These are phyloP conservation scores for Homarus gammarus DNA, from an alignment of 2,888 invertebrate genomes.

Conservation along the genomic window DNA sequence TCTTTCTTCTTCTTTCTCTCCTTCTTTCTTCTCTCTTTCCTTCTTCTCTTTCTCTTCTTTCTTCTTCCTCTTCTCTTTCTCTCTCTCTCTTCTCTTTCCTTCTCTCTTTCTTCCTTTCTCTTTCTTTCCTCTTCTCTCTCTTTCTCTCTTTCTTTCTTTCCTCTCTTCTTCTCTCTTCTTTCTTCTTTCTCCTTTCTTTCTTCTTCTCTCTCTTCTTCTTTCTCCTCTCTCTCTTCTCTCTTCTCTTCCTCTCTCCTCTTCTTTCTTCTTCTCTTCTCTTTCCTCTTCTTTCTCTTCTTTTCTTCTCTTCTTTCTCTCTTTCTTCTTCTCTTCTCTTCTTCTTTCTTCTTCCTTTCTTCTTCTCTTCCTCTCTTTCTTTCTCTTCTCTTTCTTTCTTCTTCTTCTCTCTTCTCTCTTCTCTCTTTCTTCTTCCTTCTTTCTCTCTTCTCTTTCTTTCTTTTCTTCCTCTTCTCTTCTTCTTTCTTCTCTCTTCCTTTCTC, in stretches of 20 bases:
- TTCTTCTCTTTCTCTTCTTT: not conserved
- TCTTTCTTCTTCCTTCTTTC: not conserved
- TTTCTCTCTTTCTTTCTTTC: too few relatives aligned
- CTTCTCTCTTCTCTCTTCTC: not conserved
- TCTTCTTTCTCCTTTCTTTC: too few relatives aligned
- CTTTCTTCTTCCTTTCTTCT: not conserved
- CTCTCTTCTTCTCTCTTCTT: too few relatives aligned
- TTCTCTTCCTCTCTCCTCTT: too few relatives aligned
- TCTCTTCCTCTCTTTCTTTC: not conserved
- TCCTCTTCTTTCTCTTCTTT: not conserved
- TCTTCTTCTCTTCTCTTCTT: not conserved
- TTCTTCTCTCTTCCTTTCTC: too few relatives aligned
- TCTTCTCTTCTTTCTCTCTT: not conserved
- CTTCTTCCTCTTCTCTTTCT: too few relatives aligned
- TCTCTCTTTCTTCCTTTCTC: too few relatives aligned
- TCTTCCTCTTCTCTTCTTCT: too few relatives aligned
- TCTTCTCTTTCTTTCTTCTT: not conserved
- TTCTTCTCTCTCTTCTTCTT: too few relatives aligned
- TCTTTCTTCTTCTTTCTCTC: not conserved
- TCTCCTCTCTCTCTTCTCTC: not conserved
- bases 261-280: not conserved
- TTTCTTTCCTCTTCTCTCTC: too few relatives aligned
- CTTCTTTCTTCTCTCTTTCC: not conserved
- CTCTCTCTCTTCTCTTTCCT: too few relatives aligned
- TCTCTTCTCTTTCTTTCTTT: too few relatives aligned